Percentiles rank a stretch among this genome's conserved stretches.
These are phyloP conservation scores for Raphicerus campestris DNA, from an alignment of 2,113 vertebrate genomes.

Conservation along the genomic window DNA sequence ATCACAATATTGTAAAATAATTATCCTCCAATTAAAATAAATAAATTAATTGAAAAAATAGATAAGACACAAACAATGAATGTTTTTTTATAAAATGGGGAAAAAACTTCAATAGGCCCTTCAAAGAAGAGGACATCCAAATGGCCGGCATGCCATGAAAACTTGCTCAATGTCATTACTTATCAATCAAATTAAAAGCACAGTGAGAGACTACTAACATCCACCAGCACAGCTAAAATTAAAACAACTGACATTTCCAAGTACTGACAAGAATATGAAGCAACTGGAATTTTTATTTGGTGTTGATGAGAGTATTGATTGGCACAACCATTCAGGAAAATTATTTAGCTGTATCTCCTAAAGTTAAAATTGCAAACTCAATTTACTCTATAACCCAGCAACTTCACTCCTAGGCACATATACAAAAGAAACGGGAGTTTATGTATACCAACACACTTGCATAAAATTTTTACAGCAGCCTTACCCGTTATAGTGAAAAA, in stretches of 20 bases:
- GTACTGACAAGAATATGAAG: background rate
- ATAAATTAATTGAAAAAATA: background rate
- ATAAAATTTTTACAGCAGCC: background rate
- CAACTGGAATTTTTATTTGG: background rate
- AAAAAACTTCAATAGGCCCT: background rate
- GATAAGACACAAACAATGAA: background rate
- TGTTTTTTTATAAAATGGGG: background rate
- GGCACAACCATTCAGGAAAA: background rate
- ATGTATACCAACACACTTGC: background rate
- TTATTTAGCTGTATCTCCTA: background rate
- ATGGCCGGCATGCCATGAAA: background rate
- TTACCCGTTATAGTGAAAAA: background rate
- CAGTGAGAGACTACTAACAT: background rate
- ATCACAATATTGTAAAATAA: background rate
- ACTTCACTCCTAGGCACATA: background rate
- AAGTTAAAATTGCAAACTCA: background rate
- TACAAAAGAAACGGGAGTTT: background rate
- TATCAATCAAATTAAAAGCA: background rate
- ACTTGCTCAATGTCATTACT: background rate
- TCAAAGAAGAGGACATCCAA: background rate
- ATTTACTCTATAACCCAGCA: background rate
- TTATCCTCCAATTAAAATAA: background rate
- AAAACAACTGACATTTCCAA: background rate
- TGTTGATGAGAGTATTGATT: background rate
- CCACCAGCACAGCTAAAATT: background rate